Base-by-base conservation (phyloP, 2,797 vertebrate species). In the Peromyscus attwateri region DNA sequence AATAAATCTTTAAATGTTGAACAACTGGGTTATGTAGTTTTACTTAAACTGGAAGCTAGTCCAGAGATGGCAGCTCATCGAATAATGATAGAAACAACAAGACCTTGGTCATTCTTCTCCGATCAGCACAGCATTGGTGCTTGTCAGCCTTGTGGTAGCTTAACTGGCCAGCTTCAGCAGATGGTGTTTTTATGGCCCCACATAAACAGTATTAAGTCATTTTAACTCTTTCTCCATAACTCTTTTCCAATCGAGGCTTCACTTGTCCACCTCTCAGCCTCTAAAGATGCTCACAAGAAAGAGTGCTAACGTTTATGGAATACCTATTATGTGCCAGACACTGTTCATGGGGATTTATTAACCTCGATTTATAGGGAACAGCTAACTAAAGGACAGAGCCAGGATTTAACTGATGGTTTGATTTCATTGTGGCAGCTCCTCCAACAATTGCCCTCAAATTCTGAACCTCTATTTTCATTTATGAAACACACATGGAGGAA, bases 1-100 rank as follows among this genome's bases (percentile, higher is more conserved):
- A 98, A 97, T 98, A 98, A 98, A 98, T 97, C 97, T 95, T 96
- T 97, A 98, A 97, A 95, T 93, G 77, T 95, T 97, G 91, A 98
- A 97, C 97, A 97, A 96, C 91, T 5, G 0, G 87, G 89, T 96
- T 96, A 93, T 80, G 37, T 52, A 92, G 91, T 52, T 52, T 52
- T 95, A 87, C 93, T 89, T 96, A 97, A 97, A 92, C 91, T 89
- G 68, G 83, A 89, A 73, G 95, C 76, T 70, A 70, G 92, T 96
- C 96, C 92, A 10, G 37, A 87, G 91, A 88, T 93, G 95, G 97
- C 91, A 97, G 94, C 95, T 95, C 46, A 0, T 83, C 2, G 3
- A 89, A 92, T 95, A 92, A 96, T 82, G 96, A 97, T 11, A 96
- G 95, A 95, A 95, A 95, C 34, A 85, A 91, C 94, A 93, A 96